Percentiles rank a stretch among this genome's conserved stretches.
These are phyloP conservation scores for Epistrophella euchroma DNA, from an alignment of 2,888 invertebrate species.

Conservation along the genomic window DNA sequence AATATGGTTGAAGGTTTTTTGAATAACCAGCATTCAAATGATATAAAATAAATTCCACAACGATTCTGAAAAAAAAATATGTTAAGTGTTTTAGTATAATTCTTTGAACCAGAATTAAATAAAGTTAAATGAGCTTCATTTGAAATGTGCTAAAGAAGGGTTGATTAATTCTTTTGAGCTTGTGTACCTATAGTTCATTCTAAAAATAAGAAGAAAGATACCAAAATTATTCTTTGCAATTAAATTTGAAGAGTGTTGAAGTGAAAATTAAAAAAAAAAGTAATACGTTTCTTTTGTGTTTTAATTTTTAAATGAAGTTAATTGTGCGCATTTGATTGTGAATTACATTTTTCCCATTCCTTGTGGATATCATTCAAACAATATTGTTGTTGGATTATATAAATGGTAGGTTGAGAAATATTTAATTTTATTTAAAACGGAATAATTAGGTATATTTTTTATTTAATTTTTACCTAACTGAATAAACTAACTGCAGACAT, in stretches of 20 bases:
- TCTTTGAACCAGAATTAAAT: neutral
- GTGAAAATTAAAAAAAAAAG: neutral
- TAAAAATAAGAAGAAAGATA: too few relatives aligned
- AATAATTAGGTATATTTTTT: too few relatives aligned
- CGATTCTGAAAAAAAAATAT: neutral
- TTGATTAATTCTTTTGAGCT: neutral
- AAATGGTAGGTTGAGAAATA: conserved; percentile 1
- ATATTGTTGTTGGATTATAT: conserved; percentile 2
- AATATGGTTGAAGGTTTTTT: neutral
- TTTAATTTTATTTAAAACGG: too few relatives aligned
- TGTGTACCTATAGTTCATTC: neutral
- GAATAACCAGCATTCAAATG: neutral
- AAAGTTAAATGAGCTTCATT: neutral
- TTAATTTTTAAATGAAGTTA: conserved; percentile 3
- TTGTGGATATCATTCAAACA: neutral
- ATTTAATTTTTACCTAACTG: too few relatives aligned
- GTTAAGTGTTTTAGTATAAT: neutral
- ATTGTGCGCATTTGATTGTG: conserved; percentile 9
- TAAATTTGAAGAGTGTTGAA: neutral
- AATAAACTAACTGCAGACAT: too few relatives aligned
- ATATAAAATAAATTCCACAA: neutral
- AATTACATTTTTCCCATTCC: neutral
- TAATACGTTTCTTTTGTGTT: neutral
- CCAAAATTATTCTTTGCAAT: neutral
- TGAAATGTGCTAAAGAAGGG: neutral